Conservation (phyloP, 1,140 invertebrate genomes). For the Achatina immaculata region DNA sequence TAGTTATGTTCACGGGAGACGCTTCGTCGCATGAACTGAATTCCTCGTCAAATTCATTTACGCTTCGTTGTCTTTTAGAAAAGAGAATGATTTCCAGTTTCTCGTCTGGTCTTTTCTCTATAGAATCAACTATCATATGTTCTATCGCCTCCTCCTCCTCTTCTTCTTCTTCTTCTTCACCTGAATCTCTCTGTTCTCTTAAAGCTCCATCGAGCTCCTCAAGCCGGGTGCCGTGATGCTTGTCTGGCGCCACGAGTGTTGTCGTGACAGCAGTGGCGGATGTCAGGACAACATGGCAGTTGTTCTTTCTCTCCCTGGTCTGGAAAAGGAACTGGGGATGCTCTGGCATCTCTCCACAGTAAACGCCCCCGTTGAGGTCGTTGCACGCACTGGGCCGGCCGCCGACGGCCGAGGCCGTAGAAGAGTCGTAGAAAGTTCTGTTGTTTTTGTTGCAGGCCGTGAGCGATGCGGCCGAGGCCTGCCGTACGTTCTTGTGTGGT, state of each 20-base stretch:
- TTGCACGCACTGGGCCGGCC: constrained; percentile 39
- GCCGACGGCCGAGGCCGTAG: constrained; percentile 14
- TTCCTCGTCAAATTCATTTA: constrained; percentile 15
- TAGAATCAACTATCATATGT: neutral
- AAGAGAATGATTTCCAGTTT: neutral
- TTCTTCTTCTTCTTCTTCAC: neutral
- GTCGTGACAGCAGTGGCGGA: constrained; percentile 40
- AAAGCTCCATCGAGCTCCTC: neutral
- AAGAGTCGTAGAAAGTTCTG: constrained; percentile 41
- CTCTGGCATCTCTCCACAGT: constrained; percentile 22
- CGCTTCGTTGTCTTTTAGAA: neutral
- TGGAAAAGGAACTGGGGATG: neutral
- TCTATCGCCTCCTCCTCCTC: constrained; percentile 11
- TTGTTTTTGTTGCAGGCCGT: constrained; percentile 38
- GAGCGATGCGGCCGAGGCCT: constrained; percentile 49
- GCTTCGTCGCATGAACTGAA: constrained; percentile 25
- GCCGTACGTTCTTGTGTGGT: constrained; percentile 82
- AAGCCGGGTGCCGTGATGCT: neutral
- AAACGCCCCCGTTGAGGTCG: constrained; percentile 36
- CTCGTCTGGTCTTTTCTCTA: neutral
- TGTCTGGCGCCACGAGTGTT: neutral
- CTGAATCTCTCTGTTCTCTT: neutral
- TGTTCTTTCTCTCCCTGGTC: constrained; percentile 29
- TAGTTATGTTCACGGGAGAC: constrained; percentile 14
- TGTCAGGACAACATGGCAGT: constrained; percentile 35